Conservation (phyloP, 1,140 invertebrate genomes). For the Maconellicoccus hirsutus region DNA sequence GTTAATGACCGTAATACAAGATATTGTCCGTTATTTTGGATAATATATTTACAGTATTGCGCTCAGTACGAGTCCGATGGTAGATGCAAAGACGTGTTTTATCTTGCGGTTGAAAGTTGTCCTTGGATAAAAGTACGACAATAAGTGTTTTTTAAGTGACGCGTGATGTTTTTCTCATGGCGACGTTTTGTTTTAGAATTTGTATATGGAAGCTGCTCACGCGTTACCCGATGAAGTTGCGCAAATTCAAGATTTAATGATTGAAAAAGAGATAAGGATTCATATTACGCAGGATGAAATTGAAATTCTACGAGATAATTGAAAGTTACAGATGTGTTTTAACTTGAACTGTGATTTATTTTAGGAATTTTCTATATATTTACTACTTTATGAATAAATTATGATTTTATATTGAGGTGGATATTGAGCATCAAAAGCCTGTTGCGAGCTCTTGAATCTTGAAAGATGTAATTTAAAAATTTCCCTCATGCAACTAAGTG, state of each 20-base stretch:
- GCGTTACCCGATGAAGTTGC: slow-evolving; percentile 39
- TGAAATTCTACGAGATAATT: slow-evolving; percentile 44
- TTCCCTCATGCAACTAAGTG: no score
- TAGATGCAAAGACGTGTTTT: slow-evolving; percentile 37
- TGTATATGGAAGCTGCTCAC: slow-evolving; percentile 42
- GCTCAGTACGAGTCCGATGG: slow-evolving; percentile 31
- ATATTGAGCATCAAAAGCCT: no score
- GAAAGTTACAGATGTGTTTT: background rate
- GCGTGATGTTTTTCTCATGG: background rate
- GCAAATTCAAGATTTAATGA: slow-evolving; percentile 54
- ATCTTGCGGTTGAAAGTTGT: slow-evolving; percentile 46
- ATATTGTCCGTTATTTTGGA: slow-evolving; percentile 44
- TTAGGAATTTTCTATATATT: no score
- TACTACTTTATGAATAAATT: no score
- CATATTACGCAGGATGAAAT: slow-evolving; percentile 58
- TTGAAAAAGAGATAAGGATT: slow-evolving; percentile 54
- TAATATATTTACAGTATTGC: slow-evolving; percentile 44
- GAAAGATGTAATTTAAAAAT: no score
- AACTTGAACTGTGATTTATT: no score
- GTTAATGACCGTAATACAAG: slow-evolving; percentile 35
- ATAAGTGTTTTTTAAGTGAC: background rate
- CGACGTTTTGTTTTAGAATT: slow-evolving; percentile 33
- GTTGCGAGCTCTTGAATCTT: no score
- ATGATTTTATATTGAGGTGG: no score
- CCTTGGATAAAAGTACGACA: slow-evolving; percentile 51